Base-by-base conservation (phyloP, 2,888 invertebrate genomes). In the Nemoura dubitans region DNA sequence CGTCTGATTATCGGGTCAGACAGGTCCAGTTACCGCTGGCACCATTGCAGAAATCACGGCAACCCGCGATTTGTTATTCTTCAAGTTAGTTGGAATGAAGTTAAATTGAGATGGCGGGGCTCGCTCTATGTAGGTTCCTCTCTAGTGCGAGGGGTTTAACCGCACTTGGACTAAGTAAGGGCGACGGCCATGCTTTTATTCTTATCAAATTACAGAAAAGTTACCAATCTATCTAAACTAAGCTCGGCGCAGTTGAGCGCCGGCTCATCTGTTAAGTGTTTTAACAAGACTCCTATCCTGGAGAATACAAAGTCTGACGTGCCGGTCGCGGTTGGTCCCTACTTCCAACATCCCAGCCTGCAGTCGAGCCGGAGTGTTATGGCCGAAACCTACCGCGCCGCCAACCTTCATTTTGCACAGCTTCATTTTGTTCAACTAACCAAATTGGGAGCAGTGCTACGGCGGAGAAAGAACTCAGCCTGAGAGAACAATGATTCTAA, bases 251-350 rank as follows among this genome's bases (percentile, higher is more conserved):
- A 36, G 81, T 21, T 59, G 59, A 59, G 83, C 83, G 43, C 43
- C 21, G 42, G 83, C 36, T 83, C 83, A 42, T 83, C 83, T 83
- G 83, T 83, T 42, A 83, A 83, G 83, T 83, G 83, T 83, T 83
- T 83, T 42, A 82, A 83, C 59, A 59, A 59, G 59, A 59, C 59
- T 59, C 59, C 59, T 59, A 21, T 59, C 21, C 59, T 59, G 59
- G 59, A 21, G 59, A 59, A 59, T 59, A 59, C 59, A 59, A 59
- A 59, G 59, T 59, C 59, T 21, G 59, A 59, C 59, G 59, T 59
- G 1, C 5, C 3, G 36, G 36, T 36, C 14, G 14, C 59, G 16
- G n/a, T 59, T 1, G 21, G 59, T 59, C 14, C 59, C 59, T 59
- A 10, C n/a, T n/a, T 36, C 36, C 36, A 36, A 10, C 10, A 36